Evolutionary conservation across 2,797 vertebrate genomes (phyloP), one percentile per base, ranked within the genome.

Genomic region (Gadopsis marmoratus): DNA sequence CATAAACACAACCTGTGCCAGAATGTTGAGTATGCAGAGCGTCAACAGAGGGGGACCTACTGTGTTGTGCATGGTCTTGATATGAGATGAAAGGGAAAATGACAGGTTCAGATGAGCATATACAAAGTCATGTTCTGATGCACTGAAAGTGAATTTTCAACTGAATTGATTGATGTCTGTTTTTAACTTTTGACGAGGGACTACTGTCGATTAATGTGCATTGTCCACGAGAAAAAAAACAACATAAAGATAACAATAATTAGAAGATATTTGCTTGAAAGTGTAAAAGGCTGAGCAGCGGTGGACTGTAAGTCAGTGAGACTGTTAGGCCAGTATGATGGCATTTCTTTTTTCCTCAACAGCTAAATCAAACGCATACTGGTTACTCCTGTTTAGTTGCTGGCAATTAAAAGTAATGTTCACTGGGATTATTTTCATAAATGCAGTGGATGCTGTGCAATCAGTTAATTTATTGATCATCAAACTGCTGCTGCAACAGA

Each of bases 1-100:
- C 47, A 51, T 83, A 88, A 90, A 91, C 79, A 90, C 83, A 78
- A 78, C 76, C 85, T 51, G 72, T 81, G 85, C 83, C 87, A 91
- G 83, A 82, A 79, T 67, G 78, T 71, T 70, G 73, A 71, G 67
- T 51, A 68, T 50, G 78, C 54, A 77, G 26, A 88, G 71, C 29
- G 56, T 72, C 68, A 65, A 58, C 69, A 72, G 56, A 74, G 82
- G 51, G 70, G 55, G 78, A 69, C 54, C 77, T 53, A 48, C 76
- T 78, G 78, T 26, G 68, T 71, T 10, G 29, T 29, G 54, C 53
- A 56, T 7, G 54, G 45, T 48, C 64, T 77, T 70, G 53, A 79
- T 82, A 62, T 31, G 59, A 78, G 75, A 78, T 69, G 68, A 72
- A 76, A 74, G 29, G 53, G 41, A 56, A 65, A 68, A 73, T 54